Conservation (phyloP, 2,797 vertebrate genomes). For the Schizopygopsis pylzovi region DNA sequence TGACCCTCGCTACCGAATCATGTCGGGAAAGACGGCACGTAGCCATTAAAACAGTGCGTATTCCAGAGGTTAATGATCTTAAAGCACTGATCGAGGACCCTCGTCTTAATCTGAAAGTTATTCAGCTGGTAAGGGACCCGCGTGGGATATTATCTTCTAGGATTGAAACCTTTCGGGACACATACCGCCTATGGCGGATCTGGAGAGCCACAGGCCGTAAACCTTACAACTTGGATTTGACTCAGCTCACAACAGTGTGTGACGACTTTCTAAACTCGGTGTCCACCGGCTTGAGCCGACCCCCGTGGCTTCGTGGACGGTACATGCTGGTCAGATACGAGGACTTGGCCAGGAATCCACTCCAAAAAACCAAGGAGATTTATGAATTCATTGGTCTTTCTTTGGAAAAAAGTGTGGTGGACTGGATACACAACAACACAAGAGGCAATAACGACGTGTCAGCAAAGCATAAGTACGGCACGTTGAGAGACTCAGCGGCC, state of each 20-base stretch:
- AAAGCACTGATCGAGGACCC: constrained; percentile 88
- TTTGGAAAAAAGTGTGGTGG: constrained; percentile 81
- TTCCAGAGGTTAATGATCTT: constrained; percentile 87
- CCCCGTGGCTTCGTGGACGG: constrained; percentile 87
- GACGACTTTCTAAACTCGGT: constrained; percentile 90
- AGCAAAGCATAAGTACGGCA: constrained; percentile 89
- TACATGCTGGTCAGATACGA: constrained; percentile 94
- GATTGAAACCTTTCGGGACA: constrained; percentile 91
- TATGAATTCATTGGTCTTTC: constrained; percentile 87
- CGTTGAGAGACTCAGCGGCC: constrained; percentile 88
- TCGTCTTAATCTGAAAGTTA: constrained; percentile 88
- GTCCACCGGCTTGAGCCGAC: constrained; percentile 82
- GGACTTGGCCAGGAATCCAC: constrained; percentile 89
- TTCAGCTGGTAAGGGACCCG: constrained; percentile 91
- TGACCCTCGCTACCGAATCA: constrained; percentile 83
- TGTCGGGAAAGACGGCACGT: constrained; percentile 84
- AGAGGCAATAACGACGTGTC: constrained; percentile 81
- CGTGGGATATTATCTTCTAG: constrained; percentile 89
- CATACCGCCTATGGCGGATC: constrained; percentile 90
- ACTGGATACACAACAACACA: constrained; percentile 93
- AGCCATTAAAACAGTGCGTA: constrained; percentile 91
- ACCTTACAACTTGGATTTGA: constrained; percentile 89
- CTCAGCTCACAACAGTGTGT: constrained; percentile 87
- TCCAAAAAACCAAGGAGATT: constrained; percentile 89
- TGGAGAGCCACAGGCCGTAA: constrained; percentile 90